Conservation (phyloP, 2,888 invertebrate species). For the Capitulum mitella region DNA sequence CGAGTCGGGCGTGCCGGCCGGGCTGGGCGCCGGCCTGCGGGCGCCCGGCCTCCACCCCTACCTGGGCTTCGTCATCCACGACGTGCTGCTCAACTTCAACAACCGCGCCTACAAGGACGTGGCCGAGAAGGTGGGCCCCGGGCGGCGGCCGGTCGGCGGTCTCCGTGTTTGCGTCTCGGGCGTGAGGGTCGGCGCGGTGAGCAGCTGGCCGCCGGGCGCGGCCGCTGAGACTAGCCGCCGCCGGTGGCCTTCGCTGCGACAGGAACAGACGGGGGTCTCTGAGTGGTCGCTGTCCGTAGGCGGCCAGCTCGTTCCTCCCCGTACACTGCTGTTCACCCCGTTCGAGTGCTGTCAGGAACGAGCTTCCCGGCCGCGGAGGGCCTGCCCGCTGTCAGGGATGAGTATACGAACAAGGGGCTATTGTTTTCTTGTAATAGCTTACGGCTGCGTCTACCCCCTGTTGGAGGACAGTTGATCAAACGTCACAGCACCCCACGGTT, state of each 20-base stretch:
- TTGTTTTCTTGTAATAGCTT: no score
- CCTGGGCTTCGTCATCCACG: slow-evolving; percentile 67
- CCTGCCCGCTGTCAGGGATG: no score
- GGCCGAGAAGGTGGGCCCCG: slow-evolving; percentile 60
- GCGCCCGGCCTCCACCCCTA: slow-evolving; percentile 84
- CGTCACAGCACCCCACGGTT: no score
- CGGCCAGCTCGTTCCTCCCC: neutral
- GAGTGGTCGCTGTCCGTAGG: neutral
- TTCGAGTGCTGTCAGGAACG: no score
- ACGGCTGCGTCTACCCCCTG: no score
- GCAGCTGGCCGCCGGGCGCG: neutral
- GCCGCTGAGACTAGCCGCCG: neutral
- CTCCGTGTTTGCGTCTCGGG: no score
- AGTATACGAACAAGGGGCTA: no score
- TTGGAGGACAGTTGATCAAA: no score
- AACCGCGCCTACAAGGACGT: slow-evolving; percentile 70
- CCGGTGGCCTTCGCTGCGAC: neutral
- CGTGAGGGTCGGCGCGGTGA: no score
- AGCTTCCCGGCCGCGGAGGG: no score
- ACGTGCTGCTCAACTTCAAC: slow-evolving; percentile 70
- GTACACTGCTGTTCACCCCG: no score
- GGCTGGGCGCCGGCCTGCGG: slow-evolving; percentile 68
- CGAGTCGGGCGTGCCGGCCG: slow-evolving; percentile 53
- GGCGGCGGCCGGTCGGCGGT: no score
- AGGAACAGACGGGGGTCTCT: neutral